phyloP scores from a whole-genome alignment of 2,888 invertebrate species.

The Hedychridium roseum region DNA sequence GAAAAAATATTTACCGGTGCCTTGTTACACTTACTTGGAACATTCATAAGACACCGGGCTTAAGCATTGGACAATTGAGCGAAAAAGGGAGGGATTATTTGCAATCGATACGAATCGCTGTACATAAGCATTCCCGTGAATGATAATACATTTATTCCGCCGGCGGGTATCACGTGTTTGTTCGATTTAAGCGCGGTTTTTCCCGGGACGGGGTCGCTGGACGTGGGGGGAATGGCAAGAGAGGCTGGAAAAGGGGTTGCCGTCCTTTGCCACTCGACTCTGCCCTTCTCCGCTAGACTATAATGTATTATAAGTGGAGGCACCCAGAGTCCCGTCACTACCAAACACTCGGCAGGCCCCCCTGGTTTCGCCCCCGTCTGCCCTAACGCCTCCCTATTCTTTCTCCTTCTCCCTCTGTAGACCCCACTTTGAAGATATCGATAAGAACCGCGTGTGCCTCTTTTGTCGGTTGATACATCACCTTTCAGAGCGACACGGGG shows the following conservation, averaged over 20 bases:
- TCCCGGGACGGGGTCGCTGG: constrained; percentile 28
- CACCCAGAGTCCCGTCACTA: constrained; percentile 49
- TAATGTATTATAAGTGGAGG: constrained; percentile 50
- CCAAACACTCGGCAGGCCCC: constrained; percentile 42
- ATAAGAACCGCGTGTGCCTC: constrained; percentile 48
- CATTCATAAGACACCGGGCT: no score
- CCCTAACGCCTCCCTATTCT: constrained; percentile 4
- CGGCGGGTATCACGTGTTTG: no score
- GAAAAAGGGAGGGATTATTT: background rate
- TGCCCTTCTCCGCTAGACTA: constrained; percentile 26
- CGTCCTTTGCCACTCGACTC: constrained; percentile 25
- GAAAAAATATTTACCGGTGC: no score
- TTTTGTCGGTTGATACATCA: constrained; percentile 52
- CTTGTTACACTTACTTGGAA: no score
- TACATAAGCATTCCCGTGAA: no score
- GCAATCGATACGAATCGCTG: no score
- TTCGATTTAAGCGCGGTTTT: constrained; percentile 17
- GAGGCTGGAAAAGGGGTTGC: constrained; percentile 24
- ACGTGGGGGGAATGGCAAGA: constrained; percentile 12
- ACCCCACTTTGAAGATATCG: constrained; percentile 49
- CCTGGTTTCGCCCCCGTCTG: constrained; percentile 17
- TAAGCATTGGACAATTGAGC: no score
- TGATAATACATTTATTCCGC: no score
- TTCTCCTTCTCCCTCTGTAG: constrained; percentile 27
- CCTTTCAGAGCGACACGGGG: constrained; percentile 43